Conservation (phyloP, 1,140 invertebrate genomes). For the Protaetia brevitarsis region DNA sequence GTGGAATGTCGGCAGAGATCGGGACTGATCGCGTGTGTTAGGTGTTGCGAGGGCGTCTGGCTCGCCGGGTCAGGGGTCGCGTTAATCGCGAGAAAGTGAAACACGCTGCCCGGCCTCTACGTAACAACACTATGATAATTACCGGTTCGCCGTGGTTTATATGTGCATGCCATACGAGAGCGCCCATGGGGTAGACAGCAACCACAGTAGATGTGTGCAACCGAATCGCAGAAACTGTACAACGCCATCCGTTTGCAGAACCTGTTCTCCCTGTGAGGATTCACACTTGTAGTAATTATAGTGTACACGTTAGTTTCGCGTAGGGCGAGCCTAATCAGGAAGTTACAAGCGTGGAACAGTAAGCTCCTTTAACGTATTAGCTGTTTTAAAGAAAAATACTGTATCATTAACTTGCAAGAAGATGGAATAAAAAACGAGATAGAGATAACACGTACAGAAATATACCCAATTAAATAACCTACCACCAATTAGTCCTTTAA, state of each 20-base stretch:
- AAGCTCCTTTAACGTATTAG: no score
- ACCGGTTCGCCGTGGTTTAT: background rate
- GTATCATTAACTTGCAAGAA: no score
- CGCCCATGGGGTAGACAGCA: background rate
- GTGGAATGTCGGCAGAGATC: conserved; percentile 6
- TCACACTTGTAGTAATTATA: background rate
- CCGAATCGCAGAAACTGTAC: background rate
- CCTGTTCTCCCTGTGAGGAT: background rate
- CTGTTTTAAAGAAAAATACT: no score
- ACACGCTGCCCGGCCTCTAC: conserved; percentile 7
- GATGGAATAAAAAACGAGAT: no score
- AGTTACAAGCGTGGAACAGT: background rate
- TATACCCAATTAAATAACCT: no score
- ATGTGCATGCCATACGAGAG: background rate
- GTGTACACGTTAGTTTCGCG: background rate
- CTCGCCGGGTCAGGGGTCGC: conserved; percentile 3
- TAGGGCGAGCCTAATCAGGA: background rate
- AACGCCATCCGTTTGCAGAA: no score
- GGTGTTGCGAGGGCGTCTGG: conserved; percentile 15
- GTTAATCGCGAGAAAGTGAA: conserved; percentile 16
- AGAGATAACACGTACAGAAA: no score
- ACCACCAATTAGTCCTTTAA: no score
- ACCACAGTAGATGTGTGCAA: background rate
- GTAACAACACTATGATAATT: conserved; percentile 18
- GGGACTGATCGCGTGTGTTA: conserved; percentile 12